Percentiles rank a stretch among this genome's conserved stretches.
Evolutionary conservation across 92 coral and sea anemone species (phyloP).

Genomic region (Phenganax stokvisi): DNA sequence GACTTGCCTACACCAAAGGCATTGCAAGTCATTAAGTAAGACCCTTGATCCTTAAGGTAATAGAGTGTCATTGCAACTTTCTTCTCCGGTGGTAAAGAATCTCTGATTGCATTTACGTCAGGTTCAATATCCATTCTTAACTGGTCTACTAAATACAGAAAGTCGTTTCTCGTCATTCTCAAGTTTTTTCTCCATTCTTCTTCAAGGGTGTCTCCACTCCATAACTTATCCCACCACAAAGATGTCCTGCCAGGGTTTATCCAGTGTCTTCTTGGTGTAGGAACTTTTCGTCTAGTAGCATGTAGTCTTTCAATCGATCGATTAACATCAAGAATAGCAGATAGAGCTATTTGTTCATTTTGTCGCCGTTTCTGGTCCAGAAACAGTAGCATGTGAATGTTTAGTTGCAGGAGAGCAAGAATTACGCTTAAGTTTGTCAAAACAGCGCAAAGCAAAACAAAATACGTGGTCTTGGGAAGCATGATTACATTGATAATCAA

Average conservation of each 20-base stretch:
- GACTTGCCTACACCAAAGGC: conserved; percentile 53
- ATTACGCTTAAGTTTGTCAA: background rate
- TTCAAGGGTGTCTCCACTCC: conserved; percentile 18
- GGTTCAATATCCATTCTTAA: conserved; percentile 45
- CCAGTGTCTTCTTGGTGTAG: background rate
- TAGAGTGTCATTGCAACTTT: conserved; percentile 54
- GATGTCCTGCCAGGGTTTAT: background rate
- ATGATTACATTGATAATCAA: background rate
- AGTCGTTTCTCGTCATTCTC: conserved; percentile 15
- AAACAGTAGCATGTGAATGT: conserved; percentile 1
- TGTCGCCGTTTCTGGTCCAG: conserved; percentile 1
- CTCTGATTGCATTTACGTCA: conserved; percentile 42
- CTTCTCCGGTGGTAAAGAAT: conserved; percentile 52
- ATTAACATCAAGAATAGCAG: background rate
- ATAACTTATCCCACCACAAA: conserved; percentile 33
- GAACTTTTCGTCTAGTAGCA: background rate
- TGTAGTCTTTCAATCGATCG: background rate
- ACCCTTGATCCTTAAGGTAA: conserved; percentile 56
- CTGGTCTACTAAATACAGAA: conserved; percentile 32
- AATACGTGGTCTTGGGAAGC: background rate
- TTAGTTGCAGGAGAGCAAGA: conserved; percentile 9
- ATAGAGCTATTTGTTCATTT: background rate
- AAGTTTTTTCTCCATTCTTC: conserved; percentile 38
- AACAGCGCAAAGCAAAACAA: conserved; percentile 20
- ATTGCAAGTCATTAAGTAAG: conserved; percentile 56